Evolutionary conservation across 2,113 vertebrate species (phyloP).

Genomic region (Atlantisia rogersi): DNA sequence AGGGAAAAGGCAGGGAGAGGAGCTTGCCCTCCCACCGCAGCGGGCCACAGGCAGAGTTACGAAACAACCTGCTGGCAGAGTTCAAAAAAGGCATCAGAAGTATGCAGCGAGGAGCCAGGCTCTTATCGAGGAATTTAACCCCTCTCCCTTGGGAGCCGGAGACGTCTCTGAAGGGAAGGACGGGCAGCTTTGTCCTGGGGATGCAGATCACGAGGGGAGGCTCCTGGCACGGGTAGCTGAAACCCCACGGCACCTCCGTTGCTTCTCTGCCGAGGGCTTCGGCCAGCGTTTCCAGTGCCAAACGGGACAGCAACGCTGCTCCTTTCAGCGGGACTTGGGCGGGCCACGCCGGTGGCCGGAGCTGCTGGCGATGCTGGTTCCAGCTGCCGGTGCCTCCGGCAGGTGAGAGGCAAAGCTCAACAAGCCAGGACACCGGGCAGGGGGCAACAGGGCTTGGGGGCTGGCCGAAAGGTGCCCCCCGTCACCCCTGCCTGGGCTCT

Average conservation of each 20-base stretch:
- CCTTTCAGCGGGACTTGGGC: rapidly evolving
- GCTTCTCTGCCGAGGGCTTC: not conserved
- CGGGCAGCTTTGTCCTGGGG: not conserved
- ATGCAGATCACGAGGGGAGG: not conserved
- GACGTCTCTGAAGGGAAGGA: not conserved
- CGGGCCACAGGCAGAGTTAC: constrained; percentile 4
- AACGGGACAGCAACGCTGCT: not conserved
- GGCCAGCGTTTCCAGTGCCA: rapidly evolving
- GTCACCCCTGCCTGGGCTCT: not conserved
- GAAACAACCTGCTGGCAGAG: constrained; percentile 39
- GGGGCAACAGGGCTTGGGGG: not conserved
- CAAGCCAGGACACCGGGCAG: not conserved
- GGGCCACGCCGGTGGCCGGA: not conserved
- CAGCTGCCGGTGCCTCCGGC: not conserved
- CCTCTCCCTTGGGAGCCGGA: not conserved
- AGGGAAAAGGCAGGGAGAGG: not conserved
- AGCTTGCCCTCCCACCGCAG: not conserved
- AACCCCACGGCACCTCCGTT: not conserved
- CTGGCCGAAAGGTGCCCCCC: not conserved
- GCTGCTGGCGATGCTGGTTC: not conserved
- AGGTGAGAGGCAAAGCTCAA: not conserved
- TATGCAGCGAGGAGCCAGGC: constrained; percentile 14
- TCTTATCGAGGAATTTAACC: constrained; percentile 35
- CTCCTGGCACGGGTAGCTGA: not conserved
- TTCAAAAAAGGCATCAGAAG: constrained; percentile 38